phyloP scores from a whole-genome alignment of 2,888 invertebrate genomes.

The Hydriomena furcata region DNA sequence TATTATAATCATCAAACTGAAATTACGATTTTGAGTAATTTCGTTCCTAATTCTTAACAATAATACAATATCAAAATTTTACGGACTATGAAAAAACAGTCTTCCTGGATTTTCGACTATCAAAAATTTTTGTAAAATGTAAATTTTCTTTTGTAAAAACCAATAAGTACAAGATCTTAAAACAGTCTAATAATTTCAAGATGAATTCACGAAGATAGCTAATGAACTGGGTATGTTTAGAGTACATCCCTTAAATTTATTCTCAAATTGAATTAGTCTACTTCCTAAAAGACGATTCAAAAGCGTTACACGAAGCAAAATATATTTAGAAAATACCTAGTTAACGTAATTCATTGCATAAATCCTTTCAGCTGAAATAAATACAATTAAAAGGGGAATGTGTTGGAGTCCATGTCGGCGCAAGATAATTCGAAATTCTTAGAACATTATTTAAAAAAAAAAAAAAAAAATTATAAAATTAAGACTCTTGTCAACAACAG shows the following conservation, averaged over 20 bases:
- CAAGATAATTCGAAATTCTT: not conserved
- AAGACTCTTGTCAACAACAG: constrained; percentile 19
- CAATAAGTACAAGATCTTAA: constrained; percentile 73
- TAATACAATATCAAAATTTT: constrained; percentile 77
- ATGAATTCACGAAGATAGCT: constrained; percentile 38
- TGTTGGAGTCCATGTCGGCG: constrained; percentile 5
- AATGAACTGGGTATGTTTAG: constrained; percentile 21
- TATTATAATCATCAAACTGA: constrained; percentile 39
- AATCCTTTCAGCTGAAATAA: not conserved
- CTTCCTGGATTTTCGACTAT: constrained; percentile 76
- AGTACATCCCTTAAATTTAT: constrained; percentile 24
- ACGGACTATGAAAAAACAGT: constrained; percentile 82
- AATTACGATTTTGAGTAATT: constrained; percentile 55
- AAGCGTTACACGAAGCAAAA: too few species aligned
- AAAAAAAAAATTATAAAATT: constrained; percentile 13
- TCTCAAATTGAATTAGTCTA: constrained; percentile 52
- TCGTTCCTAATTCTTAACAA: constrained; percentile 69
- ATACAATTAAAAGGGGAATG: constrained; percentile 2
- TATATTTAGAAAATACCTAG: constrained; percentile 13
- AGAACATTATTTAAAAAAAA: constrained; percentile 6
- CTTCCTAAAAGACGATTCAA: too few species aligned
- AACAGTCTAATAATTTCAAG: constrained; percentile 61
- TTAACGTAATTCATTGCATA: constrained; percentile 1
- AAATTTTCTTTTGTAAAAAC: constrained; percentile 71
- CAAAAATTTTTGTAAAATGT: constrained; percentile 82